These are phyloP conservation scores for Serranus cabrilla DNA, from an alignment of 2,797 vertebrate species.

Conservation along the genomic window DNA sequence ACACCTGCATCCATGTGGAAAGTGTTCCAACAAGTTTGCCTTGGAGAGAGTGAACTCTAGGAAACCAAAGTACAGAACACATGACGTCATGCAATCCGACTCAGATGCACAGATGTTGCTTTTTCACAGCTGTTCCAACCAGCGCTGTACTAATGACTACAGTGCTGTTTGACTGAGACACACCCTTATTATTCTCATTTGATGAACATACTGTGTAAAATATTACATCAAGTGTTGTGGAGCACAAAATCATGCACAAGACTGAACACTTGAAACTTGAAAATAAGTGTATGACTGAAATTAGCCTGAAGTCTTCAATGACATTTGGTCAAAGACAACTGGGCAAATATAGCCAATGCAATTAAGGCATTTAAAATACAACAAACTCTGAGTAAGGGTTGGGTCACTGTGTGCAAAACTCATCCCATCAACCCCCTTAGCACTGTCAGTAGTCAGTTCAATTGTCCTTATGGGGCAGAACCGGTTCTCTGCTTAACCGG, in stretches of 20 bases:
- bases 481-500: too few relatives aligned
- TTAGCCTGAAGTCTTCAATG: background rate
- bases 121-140: constrained; percentile 52
- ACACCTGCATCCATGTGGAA: constrained; percentile 4
- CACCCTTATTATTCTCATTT: background rate
- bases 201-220: background rate
- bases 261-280: background rate
- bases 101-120: constrained; percentile 51
- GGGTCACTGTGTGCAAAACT: too few relatives aligned
- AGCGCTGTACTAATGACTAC: constrained; percentile 17
- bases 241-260: background rate
- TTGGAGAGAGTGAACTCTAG: background rate
- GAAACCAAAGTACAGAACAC: constrained; percentile 11
- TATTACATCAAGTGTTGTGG: background rate
- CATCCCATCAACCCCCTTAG: too few relatives aligned
- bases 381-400: background rate
- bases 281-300: background rate
- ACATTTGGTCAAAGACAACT: background rate
- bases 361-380: background rate
- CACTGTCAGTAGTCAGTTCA: too few relatives aligned
- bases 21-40: background rate
- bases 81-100: constrained; percentile 14
- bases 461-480: too few relatives aligned
- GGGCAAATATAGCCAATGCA: too few relatives aligned
- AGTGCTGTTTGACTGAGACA: background rate